phyloP scores from a whole-genome alignment of 2,888 invertebrate species.

The Crocallis elinguaria region DNA sequence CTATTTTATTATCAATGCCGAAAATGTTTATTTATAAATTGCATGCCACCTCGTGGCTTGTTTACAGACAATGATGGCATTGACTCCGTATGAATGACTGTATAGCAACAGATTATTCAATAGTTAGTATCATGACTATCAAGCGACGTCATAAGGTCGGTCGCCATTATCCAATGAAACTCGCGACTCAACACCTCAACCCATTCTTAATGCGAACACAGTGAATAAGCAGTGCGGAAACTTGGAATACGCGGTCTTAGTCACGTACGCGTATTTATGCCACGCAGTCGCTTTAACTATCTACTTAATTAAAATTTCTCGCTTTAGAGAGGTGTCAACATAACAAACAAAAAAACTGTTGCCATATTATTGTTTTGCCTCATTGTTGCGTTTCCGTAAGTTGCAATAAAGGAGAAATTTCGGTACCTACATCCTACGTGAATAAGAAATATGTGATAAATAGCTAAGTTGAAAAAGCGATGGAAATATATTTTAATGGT shows the following conservation, averaged over 20 bases:
- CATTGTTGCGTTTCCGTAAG: too few relatives aligned
- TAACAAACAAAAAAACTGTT: too few relatives aligned
- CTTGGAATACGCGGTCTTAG: slow-evolving; percentile 2
- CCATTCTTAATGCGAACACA: slow-evolving; percentile 16
- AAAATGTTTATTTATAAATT: slow-evolving; percentile 13
- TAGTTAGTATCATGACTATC: slow-evolving; percentile 40
- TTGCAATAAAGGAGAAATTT: too few relatives aligned
- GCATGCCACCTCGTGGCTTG: slow-evolving; percentile 21
- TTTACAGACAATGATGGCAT: slow-evolving; percentile 29
- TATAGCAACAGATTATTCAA: slow-evolving; percentile 27
- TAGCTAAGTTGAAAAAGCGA: too few relatives aligned
- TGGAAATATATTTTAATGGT: too few relatives aligned
- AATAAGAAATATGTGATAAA: too few relatives aligned
- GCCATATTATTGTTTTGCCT: too few relatives aligned
- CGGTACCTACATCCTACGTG: too few relatives aligned
- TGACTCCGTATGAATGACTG: slow-evolving; percentile 32
- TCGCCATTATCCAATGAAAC: slow-evolving; percentile 31
- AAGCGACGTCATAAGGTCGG: slow-evolving; percentile 39
- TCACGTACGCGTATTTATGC: slow-evolving; percentile 9
- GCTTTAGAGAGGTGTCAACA: too few relatives aligned
- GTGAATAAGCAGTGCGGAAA: slow-evolving; percentile 10
- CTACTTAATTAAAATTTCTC: too few relatives aligned
- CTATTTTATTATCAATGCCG: slow-evolving; percentile 10
- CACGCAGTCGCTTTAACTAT: too few relatives aligned
- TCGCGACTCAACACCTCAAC: slow-evolving; percentile 71